Percentiles rank a stretch among this genome's conserved stretches.
Conservation (phyloP, 2,113 vertebrate species). For the Megaleporinus macrocephalus region DNA sequence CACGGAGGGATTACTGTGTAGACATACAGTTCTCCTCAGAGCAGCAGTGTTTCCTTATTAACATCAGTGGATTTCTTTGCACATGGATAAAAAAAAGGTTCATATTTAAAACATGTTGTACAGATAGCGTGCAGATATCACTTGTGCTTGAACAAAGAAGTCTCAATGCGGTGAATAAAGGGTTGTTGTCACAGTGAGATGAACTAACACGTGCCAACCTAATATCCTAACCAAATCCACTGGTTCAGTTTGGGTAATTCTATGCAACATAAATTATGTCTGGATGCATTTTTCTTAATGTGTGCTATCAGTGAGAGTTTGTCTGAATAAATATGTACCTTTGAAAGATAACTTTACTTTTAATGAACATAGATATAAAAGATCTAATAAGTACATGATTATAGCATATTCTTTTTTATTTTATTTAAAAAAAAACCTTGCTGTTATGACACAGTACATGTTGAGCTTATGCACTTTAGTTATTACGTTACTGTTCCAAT, state of each 20-base stretch:
- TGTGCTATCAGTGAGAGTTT: constrained; percentile 73
- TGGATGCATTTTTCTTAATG: constrained; percentile 81
- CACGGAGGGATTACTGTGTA: neutral
- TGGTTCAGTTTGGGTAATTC: constrained; percentile 87
- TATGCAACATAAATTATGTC: constrained; percentile 92
- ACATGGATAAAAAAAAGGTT: constrained; percentile 1
- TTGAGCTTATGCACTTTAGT: constrained; percentile 78
- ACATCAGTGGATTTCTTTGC: constrained; percentile 27
- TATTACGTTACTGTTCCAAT: constrained; percentile 62
- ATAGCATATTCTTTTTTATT: constrained; percentile 53
- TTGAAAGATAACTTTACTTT: constrained; percentile 68
- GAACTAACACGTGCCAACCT: constrained; percentile 83
- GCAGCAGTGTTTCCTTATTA: constrained; percentile 22
- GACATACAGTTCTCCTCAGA: neutral
- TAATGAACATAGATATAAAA: constrained; percentile 77
- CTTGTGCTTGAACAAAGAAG: constrained; percentile 11
- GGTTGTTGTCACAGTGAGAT: constrained; percentile 60
- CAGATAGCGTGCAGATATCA: constrained; percentile 26
- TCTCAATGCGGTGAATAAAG: constrained; percentile 18
- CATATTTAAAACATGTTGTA: constrained; percentile 37
- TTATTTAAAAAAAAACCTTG: constrained; percentile 54
- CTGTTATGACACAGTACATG: constrained; percentile 70
- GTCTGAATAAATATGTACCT: constrained; percentile 61
- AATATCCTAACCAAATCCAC: constrained; percentile 78
- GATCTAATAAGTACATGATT: constrained; percentile 58